Percentiles rank a stretch among this genome's conserved stretches.
Conservation (phyloP, 2,797 vertebrate species). For the Rhynchonycteris naso region DNA sequence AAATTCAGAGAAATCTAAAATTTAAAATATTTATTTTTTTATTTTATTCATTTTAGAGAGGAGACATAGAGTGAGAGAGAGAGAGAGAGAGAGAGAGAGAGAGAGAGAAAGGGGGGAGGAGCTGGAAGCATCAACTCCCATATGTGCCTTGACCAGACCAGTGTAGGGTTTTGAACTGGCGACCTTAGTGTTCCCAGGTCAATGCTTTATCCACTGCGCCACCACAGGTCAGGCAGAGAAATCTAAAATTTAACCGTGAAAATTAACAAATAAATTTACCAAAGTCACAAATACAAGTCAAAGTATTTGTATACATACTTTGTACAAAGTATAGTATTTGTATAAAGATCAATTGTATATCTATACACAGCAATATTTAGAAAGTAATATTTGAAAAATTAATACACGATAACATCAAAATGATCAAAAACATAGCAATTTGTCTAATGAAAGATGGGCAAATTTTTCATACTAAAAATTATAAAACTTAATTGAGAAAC, state of each 20-base stretch:
- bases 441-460: neutral
- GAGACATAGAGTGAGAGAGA: too few relatives aligned
- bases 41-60: too few relatives aligned
- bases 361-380: neutral
- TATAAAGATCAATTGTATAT: neutral
- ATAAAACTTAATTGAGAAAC: constrained; percentile 1
- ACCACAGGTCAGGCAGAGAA: too few relatives aligned
- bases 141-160: too few relatives aligned
- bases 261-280: neutral
- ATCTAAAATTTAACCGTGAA: neutral
- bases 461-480: neutral
- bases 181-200: too few relatives aligned
- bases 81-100: too few relatives aligned
- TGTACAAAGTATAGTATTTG: too few relatives aligned
- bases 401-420: neutral
- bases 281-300: constrained; percentile 6
- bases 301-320: neutral
- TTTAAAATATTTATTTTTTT: too few relatives aligned
- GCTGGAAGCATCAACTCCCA: too few relatives aligned
- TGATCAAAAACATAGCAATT: neutral
- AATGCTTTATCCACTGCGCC: too few relatives aligned
- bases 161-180: too few relatives aligned
- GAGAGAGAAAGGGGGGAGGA: too few relatives aligned
- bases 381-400: constrained; percentile 11
- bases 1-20: constrained; percentile 27